These are phyloP conservation scores for Watersipora subatra DNA, from an alignment of 1,140 invertebrate species.

Conservation along the genomic window DNA sequence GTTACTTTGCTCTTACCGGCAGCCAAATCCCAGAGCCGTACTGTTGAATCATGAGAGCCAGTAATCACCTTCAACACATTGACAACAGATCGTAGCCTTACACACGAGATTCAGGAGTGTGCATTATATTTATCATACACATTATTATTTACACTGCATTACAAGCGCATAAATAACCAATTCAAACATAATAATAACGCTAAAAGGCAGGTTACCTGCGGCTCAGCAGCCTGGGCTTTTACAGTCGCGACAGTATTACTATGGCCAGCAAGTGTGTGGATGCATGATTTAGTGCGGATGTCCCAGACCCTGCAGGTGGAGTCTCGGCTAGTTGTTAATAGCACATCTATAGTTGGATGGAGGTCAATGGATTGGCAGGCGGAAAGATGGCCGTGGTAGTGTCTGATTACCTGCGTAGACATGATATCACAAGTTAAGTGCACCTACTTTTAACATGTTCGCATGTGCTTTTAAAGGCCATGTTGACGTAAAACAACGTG, in stretches of 20 bases:
- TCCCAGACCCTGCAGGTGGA: slow-evolving; percentile 75
- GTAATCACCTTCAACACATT: slow-evolving; percentile 46
- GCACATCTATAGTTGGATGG: slow-evolving; percentile 88
- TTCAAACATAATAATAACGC: too few species aligned
- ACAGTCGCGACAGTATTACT: slow-evolving; percentile 93
- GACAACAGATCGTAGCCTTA: slow-evolving; percentile 7
- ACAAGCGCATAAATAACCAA: too few species aligned
- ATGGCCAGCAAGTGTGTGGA: slow-evolving; percentile 90
- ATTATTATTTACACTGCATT: neutral
- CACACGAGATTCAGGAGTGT: neutral
- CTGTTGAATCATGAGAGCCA: slow-evolving; percentile 55
- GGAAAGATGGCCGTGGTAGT: slow-evolving; percentile 97
- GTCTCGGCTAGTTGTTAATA: slow-evolving; percentile 85
- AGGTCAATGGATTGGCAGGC: slow-evolving; percentile 85
- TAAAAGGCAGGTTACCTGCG: too few species aligned
- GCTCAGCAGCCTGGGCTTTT: slow-evolving; percentile 77
- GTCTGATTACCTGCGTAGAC: too few species aligned
- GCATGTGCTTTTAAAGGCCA: too few species aligned
- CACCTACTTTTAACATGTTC: too few species aligned
- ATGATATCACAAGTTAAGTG: too few species aligned
- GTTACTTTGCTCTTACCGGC: slow-evolving; percentile 87
- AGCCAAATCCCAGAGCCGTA: slow-evolving; percentile 91
- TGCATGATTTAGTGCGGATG: slow-evolving; percentile 95
- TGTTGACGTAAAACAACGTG: too few species aligned
- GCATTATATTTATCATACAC: neutral